Evolutionary conservation across 2,113 vertebrate species (phyloP).

Genomic region (Stigmatopora nigra): DNA sequence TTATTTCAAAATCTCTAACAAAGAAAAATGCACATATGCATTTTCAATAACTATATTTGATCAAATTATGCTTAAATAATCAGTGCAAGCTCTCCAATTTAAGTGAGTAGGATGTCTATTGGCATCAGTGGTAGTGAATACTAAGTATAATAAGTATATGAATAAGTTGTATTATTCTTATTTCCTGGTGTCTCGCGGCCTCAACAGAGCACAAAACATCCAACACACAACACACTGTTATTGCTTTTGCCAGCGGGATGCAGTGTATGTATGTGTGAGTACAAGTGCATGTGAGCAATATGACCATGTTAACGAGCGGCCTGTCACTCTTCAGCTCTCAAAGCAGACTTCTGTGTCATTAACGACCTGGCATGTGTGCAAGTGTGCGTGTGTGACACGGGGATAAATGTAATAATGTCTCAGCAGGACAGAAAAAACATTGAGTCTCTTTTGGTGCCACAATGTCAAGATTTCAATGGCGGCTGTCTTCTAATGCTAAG

Average conservation of each 20-base stretch:
- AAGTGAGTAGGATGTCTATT: too few species aligned
- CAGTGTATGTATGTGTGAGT: constrained; percentile 19
- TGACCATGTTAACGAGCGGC: constrained; percentile 61
- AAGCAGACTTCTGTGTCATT: constrained; percentile 48
- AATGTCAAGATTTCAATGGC: constrained; percentile 56
- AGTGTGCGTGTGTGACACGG: constrained; percentile 25
- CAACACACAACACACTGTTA: background rate
- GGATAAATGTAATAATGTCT: constrained; percentile 60
- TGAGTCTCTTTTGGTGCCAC: constrained; percentile 56
- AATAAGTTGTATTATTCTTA: too few species aligned
- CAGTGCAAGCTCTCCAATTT: too few species aligned
- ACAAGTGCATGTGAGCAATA: constrained; percentile 34
- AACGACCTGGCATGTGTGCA: constrained; percentile 34
- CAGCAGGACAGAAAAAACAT: constrained; percentile 59
- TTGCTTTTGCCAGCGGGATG: background rate
- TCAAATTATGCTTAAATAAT: too few species aligned
- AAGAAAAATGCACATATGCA: too few species aligned
- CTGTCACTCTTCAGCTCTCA: constrained; percentile 57
- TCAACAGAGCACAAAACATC: constrained; percentile 32
- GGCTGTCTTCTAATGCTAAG: constrained; percentile 34
- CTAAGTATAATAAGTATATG: too few species aligned
- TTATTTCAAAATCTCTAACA: too few species aligned
- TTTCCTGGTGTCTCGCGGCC: constrained; percentile 19
- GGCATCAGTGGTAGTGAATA: too few species aligned
- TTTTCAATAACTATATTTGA: too few species aligned